A percentile compares a stretch with the other conserved stretches of the same genome.
Conservation (phyloP, 1,140 invertebrate genomes). For the Apis dorsata region DNA sequence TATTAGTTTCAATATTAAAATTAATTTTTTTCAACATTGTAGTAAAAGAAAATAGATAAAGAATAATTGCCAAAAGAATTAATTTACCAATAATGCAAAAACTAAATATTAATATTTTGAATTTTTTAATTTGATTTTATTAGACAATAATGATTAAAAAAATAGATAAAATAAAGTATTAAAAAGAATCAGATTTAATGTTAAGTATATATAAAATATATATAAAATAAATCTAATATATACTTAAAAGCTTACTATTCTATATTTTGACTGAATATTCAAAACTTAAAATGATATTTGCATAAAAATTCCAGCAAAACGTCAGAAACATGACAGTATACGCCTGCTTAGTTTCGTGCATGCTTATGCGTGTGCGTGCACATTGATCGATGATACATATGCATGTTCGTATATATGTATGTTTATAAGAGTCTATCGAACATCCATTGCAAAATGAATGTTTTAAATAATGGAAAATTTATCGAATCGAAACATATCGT, state of each 20-base stretch:
- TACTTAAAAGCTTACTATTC: no score
- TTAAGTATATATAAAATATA: background rate
- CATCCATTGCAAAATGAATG: conserved; percentile 6
- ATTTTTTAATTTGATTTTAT: background rate
- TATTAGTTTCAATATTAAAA: no score
- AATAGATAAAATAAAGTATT: background rate
- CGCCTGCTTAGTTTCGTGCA: conserved; percentile 46
- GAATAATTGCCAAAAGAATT: background rate
- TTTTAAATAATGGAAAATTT: background rate
- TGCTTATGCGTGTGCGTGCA: conserved; percentile 42
- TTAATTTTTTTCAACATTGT: background rate
- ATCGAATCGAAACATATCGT: background rate
- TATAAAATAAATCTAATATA: background rate
- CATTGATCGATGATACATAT: conserved; percentile 51
- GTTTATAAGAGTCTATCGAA: conserved; percentile 17
- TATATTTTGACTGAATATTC: background rate
- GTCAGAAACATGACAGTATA: conserved; percentile 46
- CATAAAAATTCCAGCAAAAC: conserved; percentile 29
- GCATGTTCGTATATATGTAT: conserved; percentile 31
- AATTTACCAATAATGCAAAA: conserved; percentile 16
- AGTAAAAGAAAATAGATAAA: background rate
- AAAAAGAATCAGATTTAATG: background rate
- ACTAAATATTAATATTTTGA: conserved; percentile 1
- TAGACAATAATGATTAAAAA: background rate
- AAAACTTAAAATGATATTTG: conserved; percentile 6